Evolutionary conservation across 92 coral and sea anemone genomes (phyloP).

Genomic region (Zoanthus gigantus): DNA sequence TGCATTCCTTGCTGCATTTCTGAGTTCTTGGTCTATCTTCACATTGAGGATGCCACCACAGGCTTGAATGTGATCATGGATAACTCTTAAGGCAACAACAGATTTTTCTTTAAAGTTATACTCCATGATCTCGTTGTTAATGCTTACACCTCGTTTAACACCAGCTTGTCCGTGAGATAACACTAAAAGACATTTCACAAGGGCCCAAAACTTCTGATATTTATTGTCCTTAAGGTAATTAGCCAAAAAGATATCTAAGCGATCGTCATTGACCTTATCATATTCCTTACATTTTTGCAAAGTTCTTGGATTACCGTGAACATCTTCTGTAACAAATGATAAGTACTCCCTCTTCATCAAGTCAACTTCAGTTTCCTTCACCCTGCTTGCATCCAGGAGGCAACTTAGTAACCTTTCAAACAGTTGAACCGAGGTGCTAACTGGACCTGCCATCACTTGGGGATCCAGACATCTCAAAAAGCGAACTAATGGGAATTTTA

Average conservation of each 20-base stretch:
- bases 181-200: conserved; percentile 69
- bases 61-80: conserved; percentile 69
- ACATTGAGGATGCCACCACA: conserved; percentile 47
- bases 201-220: conserved; percentile 60
- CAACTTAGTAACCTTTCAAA: conserved; percentile 66
- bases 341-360: conserved; percentile 55
- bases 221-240: conserved; percentile 30
- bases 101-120: conserved; percentile 74
- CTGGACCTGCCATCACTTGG: conserved; percentile 64
- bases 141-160: conserved; percentile 77
- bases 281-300: conserved; percentile 54
- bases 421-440: conserved; percentile 59
- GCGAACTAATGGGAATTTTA: too few species aligned
- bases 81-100: conserved; percentile 67
- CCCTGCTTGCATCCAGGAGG: conserved; percentile 63
- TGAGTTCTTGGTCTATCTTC: conserved; percentile 67
- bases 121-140: conserved; percentile 70
- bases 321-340: conserved; percentile 59
- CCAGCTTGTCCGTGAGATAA: conserved; percentile 82
- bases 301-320: conserved; percentile 67
- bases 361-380: conserved; percentile 65
- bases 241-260: conserved; percentile 67
- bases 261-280: conserved; percentile 59
- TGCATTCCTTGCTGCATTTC: conserved; percentile 72
- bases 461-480: too few species aligned